Base-by-base conservation (phyloP, 2,797 vertebrate species). In the Paguma larvata region DNA sequence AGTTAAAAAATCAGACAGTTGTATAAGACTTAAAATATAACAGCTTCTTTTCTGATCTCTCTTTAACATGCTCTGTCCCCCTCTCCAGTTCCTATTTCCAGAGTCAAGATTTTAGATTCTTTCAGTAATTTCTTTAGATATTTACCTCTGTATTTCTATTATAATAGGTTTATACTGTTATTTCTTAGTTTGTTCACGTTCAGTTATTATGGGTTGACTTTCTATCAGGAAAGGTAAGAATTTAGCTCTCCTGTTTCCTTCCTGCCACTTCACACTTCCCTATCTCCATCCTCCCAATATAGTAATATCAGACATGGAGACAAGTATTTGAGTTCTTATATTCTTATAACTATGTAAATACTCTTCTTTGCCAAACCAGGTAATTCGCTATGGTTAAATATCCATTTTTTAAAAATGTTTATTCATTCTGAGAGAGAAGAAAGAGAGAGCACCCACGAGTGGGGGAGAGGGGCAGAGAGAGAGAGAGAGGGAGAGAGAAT, bases 101-200 rank as follows among this genome's bases (percentile, higher is more conserved):
- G 0, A 34, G 25, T 92, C 46, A 95, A 38, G 59, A 6, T 41
- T 68, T 92, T 62, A n/a, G 30, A 67, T 68, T 68, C 19, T 83
- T 95, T 92, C 21, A 83, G 27, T 88, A 84, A 15, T 88, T 89
- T 77, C 68, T 83, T 92, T 41, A 88, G 84, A 12, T 88, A 77
- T 59, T 95, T 78, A n/a, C 21, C n/a, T 77, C 70, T 63, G 70
- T 82, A 62, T 70, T 89, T 70, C 51, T 89, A 27, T 70, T 84
- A 51, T 44, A 78, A 27, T 59, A 68, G 82, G 15, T 27, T 88
- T 88, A 77, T 30, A n/a, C 16, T 83, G 63, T 27, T 77, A 51
- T 41, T 92, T 83, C 32, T 70, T 63, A 78, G 44, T 27, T 70
- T 84, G 65, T 78, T 68, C 9, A 62, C 34, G 78, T 92, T 48